A percentile compares a stretch with the other conserved stretches of the same genome.
Evolutionary conservation across 2,888 invertebrate genomes (phyloP).

Genomic region (Rhingia campestris): DNA sequence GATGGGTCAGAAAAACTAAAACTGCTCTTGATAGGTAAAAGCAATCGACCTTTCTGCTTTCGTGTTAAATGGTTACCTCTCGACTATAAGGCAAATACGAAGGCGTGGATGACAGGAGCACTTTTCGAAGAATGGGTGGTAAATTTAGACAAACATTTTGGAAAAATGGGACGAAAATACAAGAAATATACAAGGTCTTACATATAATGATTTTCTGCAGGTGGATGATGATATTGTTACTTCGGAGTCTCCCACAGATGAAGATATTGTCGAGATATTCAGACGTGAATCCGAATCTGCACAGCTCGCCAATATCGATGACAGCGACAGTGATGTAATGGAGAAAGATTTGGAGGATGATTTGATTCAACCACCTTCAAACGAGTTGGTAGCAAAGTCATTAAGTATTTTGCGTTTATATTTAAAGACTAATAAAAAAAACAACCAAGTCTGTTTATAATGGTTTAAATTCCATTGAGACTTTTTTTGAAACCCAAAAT

Average conservation of each 20-base stretch:
- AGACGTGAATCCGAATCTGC: constrained; percentile 9
- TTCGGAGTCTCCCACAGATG: no score
- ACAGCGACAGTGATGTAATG: no score
- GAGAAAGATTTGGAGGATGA: no score
- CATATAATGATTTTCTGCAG: constrained; percentile 13
- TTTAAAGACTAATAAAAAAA: no score
- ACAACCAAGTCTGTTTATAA: neutral
- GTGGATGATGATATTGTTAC: constrained; percentile 9
- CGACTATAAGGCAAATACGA: constrained; percentile 24
- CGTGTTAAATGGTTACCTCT: constrained; percentile 20
- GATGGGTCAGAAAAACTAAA: constrained; percentile 30
- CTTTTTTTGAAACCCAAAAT: no score
- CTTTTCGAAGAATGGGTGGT: constrained; percentile 5
- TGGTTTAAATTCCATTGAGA: neutral
- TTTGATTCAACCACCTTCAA: no score
- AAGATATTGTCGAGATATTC: no score
- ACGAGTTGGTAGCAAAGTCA: no score
- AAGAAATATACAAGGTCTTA: constrained; percentile 20
- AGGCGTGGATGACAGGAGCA: constrained; percentile 4
- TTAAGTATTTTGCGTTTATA: no score
- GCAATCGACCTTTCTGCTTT: constrained; percentile 18
- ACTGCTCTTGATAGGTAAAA: constrained; percentile 24
- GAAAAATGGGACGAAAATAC: constrained; percentile 6
- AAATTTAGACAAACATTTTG: constrained; percentile 14
- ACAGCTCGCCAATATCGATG: neutral